Base-by-base conservation (phyloP, 2,888 invertebrate genomes). In the Melanostoma scalare region DNA sequence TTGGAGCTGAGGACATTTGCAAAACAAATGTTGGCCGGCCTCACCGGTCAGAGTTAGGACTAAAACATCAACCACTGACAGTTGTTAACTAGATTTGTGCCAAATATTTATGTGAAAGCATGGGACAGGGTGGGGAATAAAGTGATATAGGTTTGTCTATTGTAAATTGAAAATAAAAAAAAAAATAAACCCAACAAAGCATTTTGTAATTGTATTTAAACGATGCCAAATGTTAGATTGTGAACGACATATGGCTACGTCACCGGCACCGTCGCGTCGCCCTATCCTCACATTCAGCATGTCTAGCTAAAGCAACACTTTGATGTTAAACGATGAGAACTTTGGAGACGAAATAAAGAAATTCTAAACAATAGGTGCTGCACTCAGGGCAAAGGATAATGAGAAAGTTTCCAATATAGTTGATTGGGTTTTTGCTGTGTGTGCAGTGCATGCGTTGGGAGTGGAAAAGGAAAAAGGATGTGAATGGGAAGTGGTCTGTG, bases 1-100 rank as follows among this genome's bases (percentile, higher is more conserved):
- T 82, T 91, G 53, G 88, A 91, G 33, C 74, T 91, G 10, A 87
- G 87, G 38, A 88, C 87, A 77, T 90, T 90, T 78, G 88, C 89
- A 5, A 90, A 87, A 53, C 87, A 89, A 79, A 85, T 90, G 40
- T 79, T 90, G 40, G 87, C 90, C 20, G 89, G 91, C 55, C 85
- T 90, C 56, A 88, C 87, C 20, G 87, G 89, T 9, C 81, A 88
- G 46, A 74, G 74, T 44, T 75, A 79, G 74, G 44, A 36, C 36
- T 6, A 6, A 10, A 42, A 30, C 38, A 31, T 4, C 2, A 20
- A 48, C 30, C 35, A 50, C 55, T 35, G 20, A 36, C 33, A 33
- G 55, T 46, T 40, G 78, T 69, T 71, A 74, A 42, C 46, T 42
- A 58, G 72, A 67, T 82, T 79, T 79, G 74, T 74, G 79, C 84